Base-by-base conservation (phyloP, 1,140 invertebrate genomes). In the Lanistes nyassanus region DNA sequence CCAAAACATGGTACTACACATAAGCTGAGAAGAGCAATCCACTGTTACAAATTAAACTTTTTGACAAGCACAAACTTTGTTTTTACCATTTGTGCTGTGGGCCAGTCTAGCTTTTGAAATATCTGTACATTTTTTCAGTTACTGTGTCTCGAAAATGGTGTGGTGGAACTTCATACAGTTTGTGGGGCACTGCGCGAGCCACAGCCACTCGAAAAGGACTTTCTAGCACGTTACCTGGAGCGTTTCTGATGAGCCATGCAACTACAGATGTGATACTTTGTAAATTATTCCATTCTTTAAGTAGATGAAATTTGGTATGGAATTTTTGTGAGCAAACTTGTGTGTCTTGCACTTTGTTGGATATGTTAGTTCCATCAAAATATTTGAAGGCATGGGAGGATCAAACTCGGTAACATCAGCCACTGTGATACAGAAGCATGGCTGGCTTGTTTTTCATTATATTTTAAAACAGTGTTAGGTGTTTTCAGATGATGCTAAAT, bases 151-250 rank as follows among this genome's bases (percentile, higher is more conserved):
- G 79, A 80, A 34, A 74, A 77, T 65, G 84, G 83, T 6, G 39
- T 60, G 19, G 80, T 70, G 68, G 82, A 86, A 69, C 75, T 85
- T n/a, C 81, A 84, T 37, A 81, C 80, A 6, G 74, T 86, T 47
- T 71, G 79, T 34, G 76, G 81, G 31, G 75, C 74, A 3, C 78
- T 83, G 36, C 56, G 81, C n/a, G 74, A 82, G 68, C 82, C 79
- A 42, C 81, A 85, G 53, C 78, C 82, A 23, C 72, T 86, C 16
- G 85, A 86, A 62, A 66, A 69, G 7, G 85, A 86, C 21, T 85
- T 84, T 68, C 67, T 86, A 5, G 80, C 75, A 34, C 81, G 74
- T n/a, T 86, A 84, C 73, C 62, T 83, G 2, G 80, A 83, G 23
- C 79, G 81, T 75, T 86, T 83, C 73, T 85, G 65, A 82, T 77